Evolutionary conservation across 1,140 invertebrate species (phyloP), one percentile per base, ranked within the genome.

Genomic region (Drosophila pandora): DNA sequence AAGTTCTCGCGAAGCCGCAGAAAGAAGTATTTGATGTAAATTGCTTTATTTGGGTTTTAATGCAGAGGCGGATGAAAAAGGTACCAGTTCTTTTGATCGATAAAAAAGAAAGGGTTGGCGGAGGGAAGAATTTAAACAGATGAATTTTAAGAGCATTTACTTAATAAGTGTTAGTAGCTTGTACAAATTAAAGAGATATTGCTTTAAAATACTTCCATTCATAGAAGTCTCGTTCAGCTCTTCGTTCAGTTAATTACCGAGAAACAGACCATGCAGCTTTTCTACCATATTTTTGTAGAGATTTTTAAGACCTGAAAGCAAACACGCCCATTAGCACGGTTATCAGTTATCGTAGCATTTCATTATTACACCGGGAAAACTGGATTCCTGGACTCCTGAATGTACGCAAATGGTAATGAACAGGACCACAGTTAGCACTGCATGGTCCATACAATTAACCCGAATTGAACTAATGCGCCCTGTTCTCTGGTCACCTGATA

Each of bases 341-440:
- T 69, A 70, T 57, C 64, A 57, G 47, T 69, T 41, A 69, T 55
- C 25, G 17, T n/a, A 21, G 43, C 41, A 17, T 48, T 68, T 70
- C 67, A 69, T 56, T 69, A 56, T 56, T 48, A 32, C 25, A 7
- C 50, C 17, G 32, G 25, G 32, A 28, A 43, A 69, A 50, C 65
- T 56, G 22, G 41, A 49, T 57, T 48, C 52, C 63, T 48, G 41
- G 23, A 52, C 2, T 32, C 39, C 30, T 3, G 52, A 45, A 70
- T 69, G 52, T 57, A 69, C 64, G 43, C 52, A 69, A 70, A 70
- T 70, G 67, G 67, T 70, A 70, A 70, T 70, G 67, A 69, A 70
- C 64, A 57, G 32, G n/a, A 17, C 57, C 60, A 58, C 37, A 43
- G 67, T 70, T 70, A 69, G 63, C 25, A 30, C 52, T 22, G 67